Percentiles rank a stretch among this genome's conserved stretches.
Conservation (phyloP, 2,888 invertebrate genomes). For the Erpobdella octoculata region DNA sequence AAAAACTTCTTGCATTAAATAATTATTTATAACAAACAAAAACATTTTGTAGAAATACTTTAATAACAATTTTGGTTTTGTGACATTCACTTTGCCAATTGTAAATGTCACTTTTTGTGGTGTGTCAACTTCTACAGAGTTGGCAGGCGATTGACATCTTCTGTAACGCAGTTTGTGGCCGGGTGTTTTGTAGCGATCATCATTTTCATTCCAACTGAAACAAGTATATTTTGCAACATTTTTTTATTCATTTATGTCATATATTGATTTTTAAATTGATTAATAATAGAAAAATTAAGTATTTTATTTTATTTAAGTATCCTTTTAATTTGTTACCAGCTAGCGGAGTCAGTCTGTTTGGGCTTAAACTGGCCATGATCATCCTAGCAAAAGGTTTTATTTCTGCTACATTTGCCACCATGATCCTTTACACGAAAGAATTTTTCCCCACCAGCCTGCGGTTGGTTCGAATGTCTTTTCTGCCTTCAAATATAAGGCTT, state of each 20-base stretch:
- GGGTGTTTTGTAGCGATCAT: constrained; percentile 26
- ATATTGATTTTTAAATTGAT: neutral
- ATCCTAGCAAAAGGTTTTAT: constrained; percentile 32
- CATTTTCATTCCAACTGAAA: constrained; percentile 25
- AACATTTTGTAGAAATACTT: no score
- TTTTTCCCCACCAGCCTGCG: constrained; percentile 34
- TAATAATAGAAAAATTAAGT: neutral
- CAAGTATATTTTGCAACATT: no score
- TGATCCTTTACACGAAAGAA: constrained; percentile 32
- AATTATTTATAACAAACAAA: no score
- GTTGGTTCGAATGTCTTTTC: no score
- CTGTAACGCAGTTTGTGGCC: constrained; percentile 29
- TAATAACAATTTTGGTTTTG: no score
- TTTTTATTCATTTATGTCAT: neutral
- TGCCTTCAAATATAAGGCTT: no score
- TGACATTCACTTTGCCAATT: no score
- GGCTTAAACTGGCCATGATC: constrained; percentile 3
- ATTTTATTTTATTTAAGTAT: no score
- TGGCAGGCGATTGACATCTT: constrained; percentile 31
- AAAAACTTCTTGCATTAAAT: no score
- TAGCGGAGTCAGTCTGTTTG: neutral
- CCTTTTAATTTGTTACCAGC: no score
- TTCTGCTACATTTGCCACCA: constrained; percentile 30
- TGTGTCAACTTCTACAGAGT: constrained; percentile 27
- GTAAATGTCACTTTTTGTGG: no score